phyloP scores from a whole-genome alignment of 2,113 vertebrate genomes.

The Pelobates fuscus region DNA sequence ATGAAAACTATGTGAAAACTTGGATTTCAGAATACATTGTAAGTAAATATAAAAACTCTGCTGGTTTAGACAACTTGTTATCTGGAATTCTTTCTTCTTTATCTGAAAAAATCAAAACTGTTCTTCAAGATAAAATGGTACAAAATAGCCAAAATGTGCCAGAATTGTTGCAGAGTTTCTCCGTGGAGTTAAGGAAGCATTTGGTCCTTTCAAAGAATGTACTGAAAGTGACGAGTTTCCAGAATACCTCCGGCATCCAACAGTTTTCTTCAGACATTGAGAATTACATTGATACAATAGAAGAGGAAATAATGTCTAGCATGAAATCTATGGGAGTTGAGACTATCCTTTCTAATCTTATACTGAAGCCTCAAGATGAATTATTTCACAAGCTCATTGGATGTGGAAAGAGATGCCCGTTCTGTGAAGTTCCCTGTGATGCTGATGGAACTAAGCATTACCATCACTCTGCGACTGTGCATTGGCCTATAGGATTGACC shows the following conservation, averaged over 20 bases:
- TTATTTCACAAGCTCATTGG: slow-evolving; percentile 58
- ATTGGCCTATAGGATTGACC: slow-evolving; percentile 27
- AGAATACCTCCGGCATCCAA: not conserved
- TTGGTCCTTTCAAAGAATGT: slow-evolving; percentile 35
- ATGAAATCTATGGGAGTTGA: not conserved
- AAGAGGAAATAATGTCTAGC: not conserved
- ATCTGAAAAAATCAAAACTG: slow-evolving; percentile 15
- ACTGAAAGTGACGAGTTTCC: slow-evolving; percentile 25
- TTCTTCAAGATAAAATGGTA: not conserved
- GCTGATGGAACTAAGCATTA: slow-evolving; percentile 52
- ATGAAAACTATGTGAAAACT: slow-evolving; percentile 45
- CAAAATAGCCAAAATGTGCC: not conserved
- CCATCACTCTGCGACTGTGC: slow-evolving; percentile 26
- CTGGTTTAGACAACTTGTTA: not conserved
- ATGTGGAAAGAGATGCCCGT: slow-evolving; percentile 68
- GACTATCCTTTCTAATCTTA: not conserved
- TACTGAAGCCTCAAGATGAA: slow-evolving; percentile 21
- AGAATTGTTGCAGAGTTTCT: slow-evolving; percentile 32
- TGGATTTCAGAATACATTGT: slow-evolving; percentile 45
- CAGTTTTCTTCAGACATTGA: slow-evolving; percentile 27
- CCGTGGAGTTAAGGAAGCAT: slow-evolving; percentile 27
- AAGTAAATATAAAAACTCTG: slow-evolving; percentile 8
- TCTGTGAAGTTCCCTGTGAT: slow-evolving; percentile 66
- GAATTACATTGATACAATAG: not conserved
- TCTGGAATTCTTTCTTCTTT: slow-evolving; percentile 8